Evolutionary conservation across 2,888 invertebrate species (phyloP), one percentile per base, ranked within the genome.

Genomic region (Morpho deidamia): DNA sequence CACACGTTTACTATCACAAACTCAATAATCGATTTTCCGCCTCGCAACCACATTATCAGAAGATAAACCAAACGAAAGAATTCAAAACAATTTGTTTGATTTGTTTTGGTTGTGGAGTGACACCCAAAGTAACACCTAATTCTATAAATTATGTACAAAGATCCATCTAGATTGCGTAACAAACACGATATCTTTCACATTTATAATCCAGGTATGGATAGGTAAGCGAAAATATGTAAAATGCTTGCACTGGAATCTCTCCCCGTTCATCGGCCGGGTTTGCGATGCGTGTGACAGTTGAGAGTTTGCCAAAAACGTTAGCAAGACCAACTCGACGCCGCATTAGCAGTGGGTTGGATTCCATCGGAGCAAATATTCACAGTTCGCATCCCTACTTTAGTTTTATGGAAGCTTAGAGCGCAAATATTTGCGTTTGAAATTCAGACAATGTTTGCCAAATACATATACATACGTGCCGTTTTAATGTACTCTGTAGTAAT

Each of bases 251-350:
- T 74, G 64, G 49, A 37, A 0, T 7, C 42, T 33, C 55, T 45
- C 38, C 46, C 35, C 11, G 11, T 33, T 44, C 8, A 55, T 57
- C 65, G 63, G 61, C 68, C 61, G 67, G 66, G 71, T 68, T 71
- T 70, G 69, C 80, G 71, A 79, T 82, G 85, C 83, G 85, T 83
- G 84, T 77, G 85, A 86, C 84, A 82, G 79, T 83, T 83, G 83
- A 84, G 71, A 74, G 73, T 76, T 76, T 84, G 85, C 86, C 86
- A 85, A 85, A 83, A 82, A 76, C 77, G 74, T 73, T 76, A 69
- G 78, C 73, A 68, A 64, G 76, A 74, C 72, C 74, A 69, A 74
- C 70, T 69, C 70, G 73, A 71, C 74, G 71, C 66, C 73, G 71
- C 80, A 76, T 82, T 82, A 79, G 73, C 71, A 66, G 66, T 64